Evolutionary conservation across 2,113 vertebrate genomes (phyloP), one percentile per base, ranked within the genome.

Genomic region (Tricholaema leucomelas): DNA sequence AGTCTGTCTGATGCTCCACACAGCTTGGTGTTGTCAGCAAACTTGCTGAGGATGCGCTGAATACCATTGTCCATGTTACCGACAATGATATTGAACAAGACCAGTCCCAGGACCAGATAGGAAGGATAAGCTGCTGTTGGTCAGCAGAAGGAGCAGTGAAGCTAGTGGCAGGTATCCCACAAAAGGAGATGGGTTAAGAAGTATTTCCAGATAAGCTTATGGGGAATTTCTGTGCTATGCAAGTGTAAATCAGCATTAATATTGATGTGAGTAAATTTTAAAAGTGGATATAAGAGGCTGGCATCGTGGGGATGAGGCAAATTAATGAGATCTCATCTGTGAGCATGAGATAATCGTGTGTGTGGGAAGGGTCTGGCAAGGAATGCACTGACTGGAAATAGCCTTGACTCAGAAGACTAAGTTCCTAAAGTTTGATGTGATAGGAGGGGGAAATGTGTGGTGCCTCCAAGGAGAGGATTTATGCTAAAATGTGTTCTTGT

Each of bases 251-350:
- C 77, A 65, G 9, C 36, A 92, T 93, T 79, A 93, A 91, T 93
- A 91, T 91, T 91, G 76, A 91, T 76, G 40, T 70, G 31, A 91
- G 40, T 69, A 92, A 80, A 73, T 76, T 25, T 63, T 6, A 73
- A 46, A 87, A 63, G 63, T 73, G 64, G 33, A 44, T 85, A 4
- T 42, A 36, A 76, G 67, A 89, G 63, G 50, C 12, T 69, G 50
- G 23, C 25, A 46, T 36, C 5, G 2, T 70, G 72, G 66, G 64
- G 67, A 87, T 55, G 56, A 92, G 60, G 40, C 12, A 82, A 65
- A 64, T 85, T 87, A 85, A 91, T 82, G 78, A 59, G 67, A 81
- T 85, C 81, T 91, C 85, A 84, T 95, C 74, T 92, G 58, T 21
- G 44, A 82, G 36, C 4, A 30, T 8, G 74, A 80, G 82, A 90